A percentile compares a stretch with the other conserved stretches of the same genome.
These are phyloP conservation scores for Scaeva pyrastri DNA, from an alignment of 2,888 invertebrate species.

Conservation along the genomic window DNA sequence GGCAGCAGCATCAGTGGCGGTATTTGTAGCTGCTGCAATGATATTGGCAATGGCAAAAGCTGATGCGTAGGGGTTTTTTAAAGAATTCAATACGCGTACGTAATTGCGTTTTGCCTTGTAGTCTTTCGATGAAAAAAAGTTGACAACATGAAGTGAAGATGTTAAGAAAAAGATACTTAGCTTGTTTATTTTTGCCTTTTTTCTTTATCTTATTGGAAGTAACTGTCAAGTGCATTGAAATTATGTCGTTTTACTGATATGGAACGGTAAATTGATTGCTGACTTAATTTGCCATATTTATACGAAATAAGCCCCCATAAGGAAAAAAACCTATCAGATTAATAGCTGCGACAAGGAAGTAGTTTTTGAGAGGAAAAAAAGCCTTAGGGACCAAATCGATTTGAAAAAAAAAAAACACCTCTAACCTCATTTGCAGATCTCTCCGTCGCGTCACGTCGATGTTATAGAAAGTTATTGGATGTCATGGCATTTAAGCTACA, in stretches of 20 bases:
- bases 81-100: conserved; percentile 63
- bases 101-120: conserved; percentile 60
- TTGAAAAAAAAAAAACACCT: too few relatives aligned
- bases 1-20: background rate
- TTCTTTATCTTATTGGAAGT: conserved; percentile 53
- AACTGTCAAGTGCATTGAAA: conserved; percentile 71
- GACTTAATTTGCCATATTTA: conserved; percentile 32
- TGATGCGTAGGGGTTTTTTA: conserved; percentile 18
- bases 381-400: conserved; percentile 6
- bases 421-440: too few relatives aligned
- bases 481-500: background rate
- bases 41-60: background rate
- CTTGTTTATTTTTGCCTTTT: background rate
- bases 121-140: conserved; percentile 5
- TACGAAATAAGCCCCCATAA: conserved; percentile 4
- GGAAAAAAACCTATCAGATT: conserved; percentile 3
- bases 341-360: conserved; percentile 1
- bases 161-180: conserved; percentile 43
- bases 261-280: conserved; percentile 63
- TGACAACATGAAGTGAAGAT: conserved; percentile 34
- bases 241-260: conserved; percentile 66
- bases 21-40: background rate
- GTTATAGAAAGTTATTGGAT: too few relatives aligned
- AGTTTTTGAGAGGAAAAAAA: background rate
- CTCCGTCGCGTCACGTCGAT: too few relatives aligned